Conservation (phyloP, 2,113 vertebrate genomes). For the Mesoclemmys tuberculata region DNA sequence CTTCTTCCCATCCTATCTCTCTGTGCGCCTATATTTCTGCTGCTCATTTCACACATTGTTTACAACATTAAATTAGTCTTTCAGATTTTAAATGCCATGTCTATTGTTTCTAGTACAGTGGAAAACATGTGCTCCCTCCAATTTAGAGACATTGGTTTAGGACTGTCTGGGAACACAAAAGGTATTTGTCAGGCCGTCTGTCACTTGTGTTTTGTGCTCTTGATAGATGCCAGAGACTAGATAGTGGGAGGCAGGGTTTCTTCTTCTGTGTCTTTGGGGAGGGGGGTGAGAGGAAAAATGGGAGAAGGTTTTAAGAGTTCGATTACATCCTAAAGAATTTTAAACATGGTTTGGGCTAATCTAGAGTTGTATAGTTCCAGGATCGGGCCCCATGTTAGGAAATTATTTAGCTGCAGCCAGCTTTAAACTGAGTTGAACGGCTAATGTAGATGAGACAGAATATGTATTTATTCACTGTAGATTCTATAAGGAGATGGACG, state of each 20-base stretch:
- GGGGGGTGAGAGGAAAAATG: neutral
- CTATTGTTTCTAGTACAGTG: neutral
- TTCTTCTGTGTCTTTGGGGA: conserved; percentile 9
- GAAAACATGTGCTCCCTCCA: neutral
- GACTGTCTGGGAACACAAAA: conserved; percentile 69
- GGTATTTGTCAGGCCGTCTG: conserved; percentile 68
- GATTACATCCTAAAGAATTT: neutral
- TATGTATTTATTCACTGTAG: neutral
- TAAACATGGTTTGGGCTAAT: neutral
- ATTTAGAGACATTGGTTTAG: conserved; percentile 70
- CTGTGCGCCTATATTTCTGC: neutral
- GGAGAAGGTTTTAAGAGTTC: neutral
- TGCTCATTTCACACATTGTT: neutral
- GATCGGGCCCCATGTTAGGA: neutral
- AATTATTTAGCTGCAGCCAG: conserved; percentile 2
- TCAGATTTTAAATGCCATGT: neutral
- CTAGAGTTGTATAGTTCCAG: conserved; percentile 26
- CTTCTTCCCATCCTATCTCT: neutral
- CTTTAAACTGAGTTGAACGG: conserved; percentile 19
- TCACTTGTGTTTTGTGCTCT: conserved; percentile 69
- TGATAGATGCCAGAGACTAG: conserved; percentile 58
- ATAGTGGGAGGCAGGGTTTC: conserved; percentile 57
- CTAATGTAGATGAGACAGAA: neutral
- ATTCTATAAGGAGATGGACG: neutral
- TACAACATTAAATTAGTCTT: neutral